A percentile compares a stretch with the other conserved stretches of the same genome.
phyloP scores from a whole-genome alignment of 2,888 invertebrate genomes.

The Brachyptera putata region DNA sequence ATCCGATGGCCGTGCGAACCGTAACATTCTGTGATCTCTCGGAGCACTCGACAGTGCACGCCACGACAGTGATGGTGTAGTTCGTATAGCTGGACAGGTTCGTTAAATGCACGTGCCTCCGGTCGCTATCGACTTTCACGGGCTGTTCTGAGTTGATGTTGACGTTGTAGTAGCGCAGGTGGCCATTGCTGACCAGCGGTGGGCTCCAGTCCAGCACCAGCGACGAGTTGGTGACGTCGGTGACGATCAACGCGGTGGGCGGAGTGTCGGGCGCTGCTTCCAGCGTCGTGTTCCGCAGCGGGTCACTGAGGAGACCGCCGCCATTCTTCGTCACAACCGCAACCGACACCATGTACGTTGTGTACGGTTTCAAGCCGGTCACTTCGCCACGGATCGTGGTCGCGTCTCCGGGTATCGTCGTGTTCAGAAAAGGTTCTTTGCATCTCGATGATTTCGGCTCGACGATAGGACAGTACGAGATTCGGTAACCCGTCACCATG shows the following conservation, averaged over 20 bases:
- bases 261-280: slow-evolving; percentile 59
- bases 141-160: slow-evolving; percentile 36
- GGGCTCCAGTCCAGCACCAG: slow-evolving; percentile 65
- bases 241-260: slow-evolving; percentile 57
- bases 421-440: slow-evolving; percentile 47
- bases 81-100: slow-evolving; percentile 57
- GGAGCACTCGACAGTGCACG: slow-evolving; percentile 69
- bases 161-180: slow-evolving; percentile 63
- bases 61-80: slow-evolving; percentile 65
- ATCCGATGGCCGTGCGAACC: slow-evolving; percentile 59
- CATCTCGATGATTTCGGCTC: slow-evolving; percentile 53
- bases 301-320: slow-evolving; percentile 51
- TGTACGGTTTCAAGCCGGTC: slow-evolving; percentile 65
- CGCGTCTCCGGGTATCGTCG: slow-evolving; percentile 33
- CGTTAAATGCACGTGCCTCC: slow-evolving; percentile 32
- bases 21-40: slow-evolving; percentile 49
- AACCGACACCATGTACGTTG: slow-evolving; percentile 67
- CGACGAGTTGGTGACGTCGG: slow-evolving; percentile 58
- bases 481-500: slow-evolving; percentile 66
- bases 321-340: slow-evolving; percentile 57
- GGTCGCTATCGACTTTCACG: neutral
- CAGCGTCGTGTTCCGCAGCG: slow-evolving; percentile 60
- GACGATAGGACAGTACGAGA: slow-evolving; percentile 67
- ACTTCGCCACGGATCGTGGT: slow-evolving; percentile 30
- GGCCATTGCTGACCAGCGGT: slow-evolving; percentile 68